These are phyloP conservation scores for Leptoclinus maculatus DNA, from an alignment of 2,797 vertebrate genomes.

Conservation along the genomic window DNA sequence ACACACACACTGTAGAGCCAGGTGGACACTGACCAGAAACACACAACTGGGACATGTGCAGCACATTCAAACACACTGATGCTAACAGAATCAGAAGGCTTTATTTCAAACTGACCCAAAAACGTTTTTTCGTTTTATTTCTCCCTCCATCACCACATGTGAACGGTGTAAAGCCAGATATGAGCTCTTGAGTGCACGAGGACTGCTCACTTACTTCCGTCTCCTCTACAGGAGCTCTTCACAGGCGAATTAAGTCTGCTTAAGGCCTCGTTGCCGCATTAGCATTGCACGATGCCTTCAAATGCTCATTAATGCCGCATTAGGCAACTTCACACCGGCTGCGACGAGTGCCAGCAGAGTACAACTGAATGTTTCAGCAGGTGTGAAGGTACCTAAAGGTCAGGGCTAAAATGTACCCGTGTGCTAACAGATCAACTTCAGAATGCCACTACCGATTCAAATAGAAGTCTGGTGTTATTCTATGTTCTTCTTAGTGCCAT, in stretches of 20 bases:
- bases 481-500: neutral
- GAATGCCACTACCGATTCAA: neutral
- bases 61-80: constrained; percentile 50
- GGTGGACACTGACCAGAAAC: constrained; percentile 21
- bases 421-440: neutral
- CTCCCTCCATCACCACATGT: neutral
- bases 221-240: neutral
- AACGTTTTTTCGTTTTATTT: no score
- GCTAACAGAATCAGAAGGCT: constrained; percentile 1
- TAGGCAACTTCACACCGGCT: constrained; percentile 1
- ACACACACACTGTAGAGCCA: constrained; percentile 5
- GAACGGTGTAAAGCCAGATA: neutral
- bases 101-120: constrained; percentile 1
- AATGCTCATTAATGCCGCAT: constrained; percentile 4
- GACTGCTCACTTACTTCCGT: neutral
- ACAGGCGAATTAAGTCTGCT: neutral
- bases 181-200: constrained; percentile 4
- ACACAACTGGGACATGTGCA: constrained; percentile 23
- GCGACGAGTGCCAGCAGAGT: neutral
- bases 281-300: neutral
- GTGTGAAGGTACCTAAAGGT: neutral
- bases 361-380: no score
- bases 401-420: neutral
- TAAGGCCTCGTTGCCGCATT: constrained; percentile 12
- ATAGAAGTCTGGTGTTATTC: neutral